These are phyloP conservation scores for human (Homo sapiens) DNA, from an alignment of 2,113 vertebrate genomes.

Conservation along the genomic window GRCh38 chr4:157416001-157416500, in stretches of 20 bases:
- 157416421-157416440: background rate
- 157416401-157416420: background rate
- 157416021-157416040: background rate
- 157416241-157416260: background rate
- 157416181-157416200: slow-evolving; percentile 49
- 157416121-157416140: background rate
- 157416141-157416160: slow-evolving; percentile 35
- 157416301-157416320: background rate
- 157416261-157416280: background rate
- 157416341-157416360: background rate
- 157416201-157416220: background rate
- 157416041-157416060: background rate
- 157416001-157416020: background rate
- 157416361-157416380: background rate
- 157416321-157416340: slow-evolving; percentile 38
- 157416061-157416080: background rate
- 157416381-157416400: background rate
- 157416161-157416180: background rate
- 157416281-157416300: background rate
- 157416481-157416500: background rate
- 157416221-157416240: background rate
- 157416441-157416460: slow-evolving; percentile 20
- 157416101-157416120: background rate
- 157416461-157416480: background rate
- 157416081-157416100: background rate